Base-by-base conservation (phyloP, 2,888 invertebrate species). In the Rhabditoides inermis region DNA sequence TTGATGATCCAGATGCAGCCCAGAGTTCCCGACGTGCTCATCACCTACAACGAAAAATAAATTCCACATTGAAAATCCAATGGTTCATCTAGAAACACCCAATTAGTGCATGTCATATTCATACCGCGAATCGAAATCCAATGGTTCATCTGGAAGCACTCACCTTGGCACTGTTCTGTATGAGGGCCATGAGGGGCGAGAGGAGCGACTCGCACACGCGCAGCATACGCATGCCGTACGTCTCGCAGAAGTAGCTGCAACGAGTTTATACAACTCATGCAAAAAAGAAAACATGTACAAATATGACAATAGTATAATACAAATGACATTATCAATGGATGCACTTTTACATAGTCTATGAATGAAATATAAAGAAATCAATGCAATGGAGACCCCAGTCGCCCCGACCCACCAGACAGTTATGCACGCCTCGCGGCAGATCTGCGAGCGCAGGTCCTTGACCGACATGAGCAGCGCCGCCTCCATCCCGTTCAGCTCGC, bases 101-200 rank as follows among this genome's bases (percentile, higher is more conserved):
- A n/a, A n/a, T n/a, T n/a, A n/a, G n/a, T n/a, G n/a, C n/a, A n/a
- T n/a, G n/a, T n/a, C n/a, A n/a, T n/a, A n/a, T n/a, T n/a, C n/a
- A n/a, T n/a, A n/a, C n/a, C n/a, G n/a, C n/a, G n/a, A n/a, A n/a
- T n/a, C n/a, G n/a, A n/a, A n/a, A n/a, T n/a, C n/a, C n/a, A n/a
- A n/a, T n/a, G n/a, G n/a, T n/a, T n/a, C n/a, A n/a, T n/a, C n/a
- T n/a, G n/a, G n/a, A n/a, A n/a, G n/a, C n/a, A n/a, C 48, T 53
- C 2, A 90, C 88, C 84, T 94, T 95, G 60, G 90, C 92, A 65
- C 89, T 88, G 78, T 92, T 95, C 73, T 88, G 90, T 78, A 94
- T 88, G 55, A 94, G 83, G 77, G 86, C 86, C 74, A 95, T 88
- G 27, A 95, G 80, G 68, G 84, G 84, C 61, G 86, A 86, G 45